Conservation (phyloP, 2,113 vertebrate genomes). For the Diadophis punctatus region DNA sequence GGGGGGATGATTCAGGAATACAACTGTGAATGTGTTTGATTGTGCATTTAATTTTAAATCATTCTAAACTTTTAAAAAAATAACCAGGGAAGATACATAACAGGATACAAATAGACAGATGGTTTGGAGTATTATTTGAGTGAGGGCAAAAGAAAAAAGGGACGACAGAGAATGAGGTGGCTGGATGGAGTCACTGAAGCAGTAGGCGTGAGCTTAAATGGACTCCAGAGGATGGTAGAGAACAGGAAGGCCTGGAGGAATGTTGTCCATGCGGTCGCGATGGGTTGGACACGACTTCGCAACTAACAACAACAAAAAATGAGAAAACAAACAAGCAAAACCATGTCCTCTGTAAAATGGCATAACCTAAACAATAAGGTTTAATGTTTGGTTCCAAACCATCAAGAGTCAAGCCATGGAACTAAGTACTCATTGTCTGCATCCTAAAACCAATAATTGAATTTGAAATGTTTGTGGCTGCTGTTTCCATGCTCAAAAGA, state of each 20-base stretch:
- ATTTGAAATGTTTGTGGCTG: neutral
- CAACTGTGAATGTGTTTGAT: neutral
- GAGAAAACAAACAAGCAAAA: neutral
- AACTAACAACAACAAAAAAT: too few relatives aligned
- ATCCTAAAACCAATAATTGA: neutral
- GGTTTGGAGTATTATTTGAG: neutral
- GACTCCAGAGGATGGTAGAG: too few relatives aligned
- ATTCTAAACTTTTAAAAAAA: neutral
- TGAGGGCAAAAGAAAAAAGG: too few relatives aligned
- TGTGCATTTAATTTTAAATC: neutral
- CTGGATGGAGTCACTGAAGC: too few relatives aligned
- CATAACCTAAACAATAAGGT: neutral
- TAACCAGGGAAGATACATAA: neutral
- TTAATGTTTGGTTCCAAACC: neutral
- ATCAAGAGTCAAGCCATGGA: neutral
- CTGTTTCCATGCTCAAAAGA: neutral
- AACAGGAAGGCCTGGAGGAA: too few relatives aligned
- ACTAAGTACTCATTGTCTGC: neutral
- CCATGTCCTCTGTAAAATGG: neutral
- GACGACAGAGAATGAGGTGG: too few relatives aligned
- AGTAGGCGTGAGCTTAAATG: too few relatives aligned
- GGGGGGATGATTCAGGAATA: neutral
- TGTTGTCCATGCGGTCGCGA: too few relatives aligned
- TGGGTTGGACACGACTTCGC: too few relatives aligned
- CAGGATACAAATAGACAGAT: neutral